Percentiles rank a stretch among this genome's conserved stretches.
Evolutionary conservation across 2,113 vertebrate genomes (phyloP).

Genomic region (Poecilia latipinna): DNA sequence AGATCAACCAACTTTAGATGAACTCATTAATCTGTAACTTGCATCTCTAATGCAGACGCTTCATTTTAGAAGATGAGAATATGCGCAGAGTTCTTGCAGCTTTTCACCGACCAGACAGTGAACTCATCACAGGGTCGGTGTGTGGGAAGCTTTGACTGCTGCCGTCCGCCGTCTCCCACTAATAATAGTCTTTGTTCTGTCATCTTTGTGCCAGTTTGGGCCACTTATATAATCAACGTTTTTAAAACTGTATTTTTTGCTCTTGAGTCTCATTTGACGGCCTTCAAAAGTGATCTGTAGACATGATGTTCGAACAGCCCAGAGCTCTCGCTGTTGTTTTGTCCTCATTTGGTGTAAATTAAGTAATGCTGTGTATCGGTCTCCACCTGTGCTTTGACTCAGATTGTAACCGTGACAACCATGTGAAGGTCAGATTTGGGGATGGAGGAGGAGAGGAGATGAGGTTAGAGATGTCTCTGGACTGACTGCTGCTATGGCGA

Average conservation of each 20-base stretch:
- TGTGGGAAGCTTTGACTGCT: slow-evolving; percentile 26
- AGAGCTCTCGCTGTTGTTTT: slow-evolving; percentile 5
- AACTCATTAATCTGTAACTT: no score
- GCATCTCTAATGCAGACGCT: not conserved
- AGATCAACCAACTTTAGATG: no score
- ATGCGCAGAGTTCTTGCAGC: not conserved
- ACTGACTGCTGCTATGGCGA: slow-evolving; percentile 65
- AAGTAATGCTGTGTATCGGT: slow-evolving; percentile 7
- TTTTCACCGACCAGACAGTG: slow-evolving; percentile 14
- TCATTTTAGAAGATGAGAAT: not conserved
- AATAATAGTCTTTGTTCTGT: slow-evolving; percentile 30
- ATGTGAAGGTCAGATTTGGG: slow-evolving; percentile 57
- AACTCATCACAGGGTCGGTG: slow-evolving; percentile 9
- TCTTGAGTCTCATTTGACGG: not conserved
- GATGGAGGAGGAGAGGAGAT: not conserved
- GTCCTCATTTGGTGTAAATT: slow-evolving; percentile 8
- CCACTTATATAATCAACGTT: slow-evolving; percentile 24
- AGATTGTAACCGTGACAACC: slow-evolving; percentile 69
- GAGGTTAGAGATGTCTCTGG: slow-evolving; percentile 14
- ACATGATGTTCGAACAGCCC: not conserved
- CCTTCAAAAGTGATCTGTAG: not conserved
- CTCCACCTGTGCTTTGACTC: slow-evolving; percentile 61
- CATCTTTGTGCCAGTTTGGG: slow-evolving; percentile 24
- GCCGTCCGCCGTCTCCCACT: slow-evolving; percentile 21
- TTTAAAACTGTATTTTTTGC: not conserved